Conservation (phyloP, 2,888 invertebrate genomes). For the Brachyptera putata region DNA sequence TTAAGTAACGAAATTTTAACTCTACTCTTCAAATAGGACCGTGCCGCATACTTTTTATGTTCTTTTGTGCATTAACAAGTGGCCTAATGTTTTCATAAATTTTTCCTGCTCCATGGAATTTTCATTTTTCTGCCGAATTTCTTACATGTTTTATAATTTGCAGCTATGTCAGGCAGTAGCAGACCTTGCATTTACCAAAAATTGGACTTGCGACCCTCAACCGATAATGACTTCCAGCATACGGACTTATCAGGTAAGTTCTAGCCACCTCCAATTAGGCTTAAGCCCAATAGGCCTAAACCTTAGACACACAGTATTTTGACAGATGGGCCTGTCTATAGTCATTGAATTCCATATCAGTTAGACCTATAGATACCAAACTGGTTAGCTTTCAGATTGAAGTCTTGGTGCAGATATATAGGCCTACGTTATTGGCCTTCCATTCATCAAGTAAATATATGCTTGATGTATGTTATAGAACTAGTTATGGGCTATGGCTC, state of each 20-base stretch:
- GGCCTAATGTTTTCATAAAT: not conserved
- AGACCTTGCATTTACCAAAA: constrained; percentile 31
- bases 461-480: not conserved
- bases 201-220: constrained; percentile 29
- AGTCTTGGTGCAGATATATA: too few species aligned
- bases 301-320: not conserved
- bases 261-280: not conserved
- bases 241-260: constrained; percentile 42
- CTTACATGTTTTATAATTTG: constrained; percentile 21
- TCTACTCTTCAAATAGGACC: too few species aligned
- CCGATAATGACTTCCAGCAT: constrained; percentile 41
- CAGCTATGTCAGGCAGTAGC: constrained; percentile 32
- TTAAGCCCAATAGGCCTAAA: too few species aligned
- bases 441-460: not conserved
- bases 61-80: not conserved
- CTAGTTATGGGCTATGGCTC: too few species aligned
- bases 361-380: too few species aligned
- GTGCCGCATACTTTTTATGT: too few species aligned
- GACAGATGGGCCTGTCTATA: not conserved
- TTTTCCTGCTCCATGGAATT: too few species aligned
- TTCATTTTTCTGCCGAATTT: too few species aligned
- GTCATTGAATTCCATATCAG: not conserved
- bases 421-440: not conserved
- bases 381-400: too few species aligned
- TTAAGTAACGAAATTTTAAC: too few species aligned